Percentiles rank a stretch among this genome's conserved stretches.
Evolutionary conservation across 92 coral and sea anemone species (phyloP).

Genomic region (Epizoanthus rinbou): DNA sequence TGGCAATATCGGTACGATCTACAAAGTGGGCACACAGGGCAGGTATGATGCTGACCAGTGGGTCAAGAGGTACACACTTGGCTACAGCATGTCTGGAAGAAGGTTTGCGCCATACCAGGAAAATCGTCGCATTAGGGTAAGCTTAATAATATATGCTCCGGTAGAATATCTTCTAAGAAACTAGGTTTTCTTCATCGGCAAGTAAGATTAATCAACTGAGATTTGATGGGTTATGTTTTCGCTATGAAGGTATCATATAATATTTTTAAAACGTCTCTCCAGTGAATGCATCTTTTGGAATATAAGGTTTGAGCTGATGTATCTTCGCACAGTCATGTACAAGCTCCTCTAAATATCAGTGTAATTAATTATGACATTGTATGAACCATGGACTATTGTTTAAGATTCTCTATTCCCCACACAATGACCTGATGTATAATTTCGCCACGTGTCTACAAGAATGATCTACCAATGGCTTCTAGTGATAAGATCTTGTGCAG

Average conservation of each 20-base stretch:
- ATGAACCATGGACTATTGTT: neutral
- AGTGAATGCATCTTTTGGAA: no score
- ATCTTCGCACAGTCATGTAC: no score
- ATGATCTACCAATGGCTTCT: neutral
- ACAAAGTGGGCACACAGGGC: slow-evolving; percentile 77
- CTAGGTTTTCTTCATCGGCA: neutral
- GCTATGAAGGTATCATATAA: no score
- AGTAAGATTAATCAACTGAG: no score
- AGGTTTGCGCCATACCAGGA: slow-evolving; percentile 69
- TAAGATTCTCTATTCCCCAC: neutral
- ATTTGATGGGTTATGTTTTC: no score
- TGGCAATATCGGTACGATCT: slow-evolving; percentile 68
- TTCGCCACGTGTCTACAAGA: no score
- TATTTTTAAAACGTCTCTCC: no score
- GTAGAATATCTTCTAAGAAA: neutral
- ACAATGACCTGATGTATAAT: no score
- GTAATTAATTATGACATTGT: no score
- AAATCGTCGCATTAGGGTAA: slow-evolving; percentile 68
- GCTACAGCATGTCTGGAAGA: slow-evolving; percentile 66
- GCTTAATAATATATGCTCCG: neutral
- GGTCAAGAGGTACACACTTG: slow-evolving; percentile 74
- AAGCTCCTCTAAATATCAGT: no score
- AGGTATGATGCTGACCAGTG: slow-evolving; percentile 81
- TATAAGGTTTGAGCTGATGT: no score
- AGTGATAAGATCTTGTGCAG: no score